A percentile compares a stretch with the other conserved stretches of the same genome.
Conservation (phyloP, 1,140 invertebrate species). For the Drosophila mauritiana region DNA sequence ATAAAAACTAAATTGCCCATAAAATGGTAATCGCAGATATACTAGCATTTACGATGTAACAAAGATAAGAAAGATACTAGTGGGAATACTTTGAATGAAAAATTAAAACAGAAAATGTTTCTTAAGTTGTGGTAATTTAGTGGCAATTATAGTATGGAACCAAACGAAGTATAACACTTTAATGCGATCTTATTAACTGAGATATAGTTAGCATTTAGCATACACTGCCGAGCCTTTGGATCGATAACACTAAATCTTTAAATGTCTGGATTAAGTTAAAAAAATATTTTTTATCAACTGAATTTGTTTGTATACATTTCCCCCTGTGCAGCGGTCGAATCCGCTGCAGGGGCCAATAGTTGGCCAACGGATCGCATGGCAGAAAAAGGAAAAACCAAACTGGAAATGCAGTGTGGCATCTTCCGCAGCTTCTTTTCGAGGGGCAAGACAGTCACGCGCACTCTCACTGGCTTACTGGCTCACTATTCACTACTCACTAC, state of each 20-base stretch:
- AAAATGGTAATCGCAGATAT: not conserved
- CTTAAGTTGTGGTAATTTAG: no score
- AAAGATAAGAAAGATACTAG: no score
- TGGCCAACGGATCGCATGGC: slow-evolving; percentile 20
- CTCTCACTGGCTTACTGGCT: slow-evolving; percentile 60
- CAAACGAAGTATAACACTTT: no score
- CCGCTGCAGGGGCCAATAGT: slow-evolving; percentile 33
- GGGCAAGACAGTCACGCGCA: slow-evolving; percentile 58
- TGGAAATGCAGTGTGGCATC: slow-evolving; percentile 46
- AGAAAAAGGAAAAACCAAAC: slow-evolving; percentile 33
- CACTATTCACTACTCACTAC: slow-evolving; percentile 15
- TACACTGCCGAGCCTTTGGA: no score
- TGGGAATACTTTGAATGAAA: not conserved
- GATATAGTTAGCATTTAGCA: no score
- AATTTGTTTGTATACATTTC: not conserved
- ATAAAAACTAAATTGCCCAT: not conserved
- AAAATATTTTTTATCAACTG: no score
- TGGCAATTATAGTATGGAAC: no score
- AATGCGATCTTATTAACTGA: no score
- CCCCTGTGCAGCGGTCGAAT: slow-evolving; percentile 6
- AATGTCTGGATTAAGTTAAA: no score
- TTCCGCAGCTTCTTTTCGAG: slow-evolving; percentile 50
- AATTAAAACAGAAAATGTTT: not conserved
- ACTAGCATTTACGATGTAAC: not conserved
- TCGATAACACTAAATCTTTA: no score